Evolutionary conservation across 35 echinoderm and acorn worm genomes (phyloP), one percentile per base, ranked within the genome.

Genomic region (Strongylocentrotus purpuratus): DNA sequence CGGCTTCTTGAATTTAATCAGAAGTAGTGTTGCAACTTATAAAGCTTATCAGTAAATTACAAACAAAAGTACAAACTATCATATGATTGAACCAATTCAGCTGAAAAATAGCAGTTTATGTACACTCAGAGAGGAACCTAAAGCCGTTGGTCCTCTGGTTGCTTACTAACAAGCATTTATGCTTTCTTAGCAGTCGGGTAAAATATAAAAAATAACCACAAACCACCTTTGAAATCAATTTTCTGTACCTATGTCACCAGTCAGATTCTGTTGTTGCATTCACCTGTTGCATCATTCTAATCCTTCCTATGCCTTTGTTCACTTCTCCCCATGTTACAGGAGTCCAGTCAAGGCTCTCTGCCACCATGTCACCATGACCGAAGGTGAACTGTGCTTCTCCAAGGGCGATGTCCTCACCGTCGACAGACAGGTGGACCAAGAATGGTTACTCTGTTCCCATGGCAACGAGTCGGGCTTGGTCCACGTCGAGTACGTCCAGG

Each of bases 401-500:
- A 98, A 98, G 55, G 97, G 97, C 20, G 96, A 96, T 52, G 94
- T 98, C 92, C 95, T 98, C 31, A 98, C 96, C 9, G 96, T 98
- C 10, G 94, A 96, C 59, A 47, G 94, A 45, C 97, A 98, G 65
- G 92, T 96, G 45, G 96, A 96, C n/a, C 94, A 86, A 52, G 97
- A 98, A 45, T 98, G 97, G 97, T 94, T 98, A 28, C 94, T 95
- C 31, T 98, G 97, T 94, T 94, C 95, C 92, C 95, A 96, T 22
- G 97, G 97, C 25, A 50, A 95, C 22, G 96, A 98, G 89, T 95
- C 97, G 13, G 97, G 97, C 28, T 93, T 98, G 52, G 97, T 98
- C 52, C 97, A 98, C 95, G 95, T 97, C 87, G 97, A 98, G 61
- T 98, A 98, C 58, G 96, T 98, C 78, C 96, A 98, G 89, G 96